Evolutionary conservation across 2,888 invertebrate genomes (phyloP).

Genomic region (Thereva nobilitata): DNA sequence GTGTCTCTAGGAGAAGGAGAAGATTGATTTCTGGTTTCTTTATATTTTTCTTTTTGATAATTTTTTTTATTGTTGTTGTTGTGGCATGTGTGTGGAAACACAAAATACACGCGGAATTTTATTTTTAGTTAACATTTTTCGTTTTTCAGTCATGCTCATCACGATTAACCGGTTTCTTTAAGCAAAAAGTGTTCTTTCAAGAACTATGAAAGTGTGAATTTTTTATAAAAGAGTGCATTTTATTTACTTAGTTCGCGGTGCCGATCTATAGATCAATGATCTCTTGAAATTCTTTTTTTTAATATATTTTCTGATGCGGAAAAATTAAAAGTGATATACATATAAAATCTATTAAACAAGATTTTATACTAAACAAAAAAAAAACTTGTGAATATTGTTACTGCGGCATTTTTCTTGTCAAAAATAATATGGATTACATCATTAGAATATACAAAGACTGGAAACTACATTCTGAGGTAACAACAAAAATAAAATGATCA

Average conservation of each 20-base stretch:
- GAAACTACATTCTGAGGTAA: constrained; percentile 57
- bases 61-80: not conserved
- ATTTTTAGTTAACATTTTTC: not conserved
- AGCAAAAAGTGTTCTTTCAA: not conserved
- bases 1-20: too few relatives aligned
- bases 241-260: too few relatives aligned
- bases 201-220: too few relatives aligned
- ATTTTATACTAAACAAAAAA: too few relatives aligned
- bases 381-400: not conserved
- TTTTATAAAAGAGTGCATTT: too few relatives aligned
- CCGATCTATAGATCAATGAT: too few relatives aligned
- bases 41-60: not conserved
- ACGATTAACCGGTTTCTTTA: not conserved
- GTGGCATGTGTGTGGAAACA: not conserved
- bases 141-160: not conserved
- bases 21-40: too few relatives aligned
- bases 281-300: too few relatives aligned
- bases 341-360: too few relatives aligned
- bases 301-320: too few relatives aligned
- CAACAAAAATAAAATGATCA: constrained; percentile 23
- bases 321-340: too few relatives aligned
- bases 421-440: constrained; percentile 55
- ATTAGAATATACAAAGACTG: constrained; percentile 58
- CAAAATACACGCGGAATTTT: not conserved
- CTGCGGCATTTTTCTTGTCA: not conserved